Evolutionary conservation across 2,797 vertebrate genomes (phyloP), one percentile per base, ranked within the genome.

Genomic region (Pseudotriccus pelzelni): DNA sequence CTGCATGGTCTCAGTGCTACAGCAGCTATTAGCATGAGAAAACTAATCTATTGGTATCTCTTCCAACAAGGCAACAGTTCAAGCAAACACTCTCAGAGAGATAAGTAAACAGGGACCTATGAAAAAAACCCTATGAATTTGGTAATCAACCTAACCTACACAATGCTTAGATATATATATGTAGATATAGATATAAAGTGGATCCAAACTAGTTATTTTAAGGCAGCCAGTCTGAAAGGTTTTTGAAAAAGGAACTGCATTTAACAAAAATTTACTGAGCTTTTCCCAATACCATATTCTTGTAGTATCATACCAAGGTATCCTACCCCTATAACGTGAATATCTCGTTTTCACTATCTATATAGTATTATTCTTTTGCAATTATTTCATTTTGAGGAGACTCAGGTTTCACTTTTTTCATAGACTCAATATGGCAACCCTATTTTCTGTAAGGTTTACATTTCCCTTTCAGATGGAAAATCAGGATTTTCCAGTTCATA

Each of bases 101-200:
- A 16, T 9, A 67, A 85, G 23, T 15, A n/a, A 73, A 62, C 5
- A 55, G 24, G 34, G 5, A n/a, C 17, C 17, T 5, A 55, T 2
- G 8, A 78, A 79, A 92, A 72, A 15, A 62, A 55, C 6, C 0
- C 14, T 0, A 0, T 3, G 7, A 47, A 76, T 27, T 41, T 39
- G 9, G 41, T 59, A 69, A 69, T 22, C 25, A 77, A 47, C 24
- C 22, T 60, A 14, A 90, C 36, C 64, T 49, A 46, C 20, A 24
- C 4, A 34, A n/a, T 4, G 7, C 9, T 73, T 78, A 46, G 8
- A 12, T 9, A 44, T 1, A 23, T 1, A 12, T 18, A 28, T 69
- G 12, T 18, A n/a, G 63, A 15, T 6, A 8, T 2, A 28, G 7
- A 46, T 6, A 9, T 2, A 24, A 75, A 52, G 55, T 14, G 7